phyloP scores from a whole-genome alignment of 2,888 invertebrate species.

The Stenolophus ochropezus region DNA sequence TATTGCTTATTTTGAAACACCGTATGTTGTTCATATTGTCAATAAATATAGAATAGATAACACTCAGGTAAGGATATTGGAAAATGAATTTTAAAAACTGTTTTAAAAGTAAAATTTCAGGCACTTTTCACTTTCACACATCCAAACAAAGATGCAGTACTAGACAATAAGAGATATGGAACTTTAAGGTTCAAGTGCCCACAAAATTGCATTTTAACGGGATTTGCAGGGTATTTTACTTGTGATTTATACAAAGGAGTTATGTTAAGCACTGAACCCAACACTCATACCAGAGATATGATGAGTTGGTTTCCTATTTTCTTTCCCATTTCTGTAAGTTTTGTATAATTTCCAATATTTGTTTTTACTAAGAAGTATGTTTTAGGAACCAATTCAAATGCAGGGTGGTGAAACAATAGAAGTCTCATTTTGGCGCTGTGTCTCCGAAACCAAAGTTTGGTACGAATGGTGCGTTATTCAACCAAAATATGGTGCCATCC shows the following conservation, averaged over 20 bases:
- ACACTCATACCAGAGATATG: slow-evolving; percentile 92
- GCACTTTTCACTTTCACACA: slow-evolving; percentile 91
- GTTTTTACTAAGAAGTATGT: too few species aligned
- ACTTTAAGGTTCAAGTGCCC: slow-evolving; percentile 81
- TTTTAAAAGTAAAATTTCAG: too few species aligned
- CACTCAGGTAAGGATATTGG: slow-evolving; percentile 79
- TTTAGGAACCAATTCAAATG: slow-evolving; percentile 84
- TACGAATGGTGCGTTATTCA: slow-evolving; percentile 92
- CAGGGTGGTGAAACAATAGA: slow-evolving; percentile 82
- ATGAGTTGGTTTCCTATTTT: slow-evolving; percentile 99
- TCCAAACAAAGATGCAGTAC: slow-evolving; percentile 83
- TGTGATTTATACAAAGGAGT: slow-evolving; percentile 89
- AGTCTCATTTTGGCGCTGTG: slow-evolving; percentile 91
- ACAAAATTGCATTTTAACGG: slow-evolving; percentile 90
- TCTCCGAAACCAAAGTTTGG: slow-evolving; percentile 90
- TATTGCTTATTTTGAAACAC: slow-evolving; percentile 82
- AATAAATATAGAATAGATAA: slow-evolving; percentile 87
- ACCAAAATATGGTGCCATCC: slow-evolving; percentile 77
- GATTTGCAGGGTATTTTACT: slow-evolving; percentile 97
- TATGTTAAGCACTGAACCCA: slow-evolving; percentile 91
- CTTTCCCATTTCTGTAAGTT: slow-evolving; percentile 88
- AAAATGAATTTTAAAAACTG: too few species aligned
- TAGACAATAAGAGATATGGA: slow-evolving; percentile 85
- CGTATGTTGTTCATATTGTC: slow-evolving; percentile 94
- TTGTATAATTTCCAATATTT: slow-evolving; percentile 45